Percentiles rank a stretch among this genome's conserved stretches.
Evolutionary conservation across 2,113 vertebrate species (phyloP).

Genomic region (Caranx melampygus): DNA sequence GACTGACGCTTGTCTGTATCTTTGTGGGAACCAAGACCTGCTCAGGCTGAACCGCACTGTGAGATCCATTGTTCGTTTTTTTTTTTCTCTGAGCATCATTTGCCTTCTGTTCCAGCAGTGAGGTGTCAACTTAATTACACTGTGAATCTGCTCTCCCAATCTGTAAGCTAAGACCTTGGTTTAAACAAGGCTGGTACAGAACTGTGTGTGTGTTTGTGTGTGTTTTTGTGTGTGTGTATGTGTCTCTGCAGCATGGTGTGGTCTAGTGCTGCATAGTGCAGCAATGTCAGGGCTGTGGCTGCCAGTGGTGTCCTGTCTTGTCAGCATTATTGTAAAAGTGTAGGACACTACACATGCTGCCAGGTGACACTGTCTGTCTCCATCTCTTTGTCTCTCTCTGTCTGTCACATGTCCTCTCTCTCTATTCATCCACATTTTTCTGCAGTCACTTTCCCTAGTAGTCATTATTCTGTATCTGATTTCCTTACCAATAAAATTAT

Average conservation of each 20-base stretch:
- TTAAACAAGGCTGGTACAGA: neutral
- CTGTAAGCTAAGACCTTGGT: constrained; percentile 14
- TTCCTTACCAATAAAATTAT: neutral
- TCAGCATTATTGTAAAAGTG: constrained; percentile 52
- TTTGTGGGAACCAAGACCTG: constrained; percentile 13
- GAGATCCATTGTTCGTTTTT: neutral
- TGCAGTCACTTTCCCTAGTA: neutral
- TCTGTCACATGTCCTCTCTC: constrained; percentile 5
- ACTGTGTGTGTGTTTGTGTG: constrained; percentile 14
- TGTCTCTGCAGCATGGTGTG: constrained; percentile 29
- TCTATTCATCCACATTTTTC: neutral
- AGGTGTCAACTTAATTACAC: neutral
- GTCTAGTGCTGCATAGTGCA: constrained; percentile 44
- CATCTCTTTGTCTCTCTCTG: constrained; percentile 8
- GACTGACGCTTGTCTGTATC: neutral
- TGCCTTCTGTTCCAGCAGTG: neutral
- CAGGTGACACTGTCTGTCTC: constrained; percentile 46
- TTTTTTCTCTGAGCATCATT: neutral
- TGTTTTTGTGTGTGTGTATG: constrained; percentile 23
- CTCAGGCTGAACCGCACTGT: neutral
- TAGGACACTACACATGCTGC: constrained; percentile 29
- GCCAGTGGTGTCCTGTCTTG: constrained; percentile 40
- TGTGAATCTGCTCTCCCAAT: neutral
- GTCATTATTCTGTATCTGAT: neutral
- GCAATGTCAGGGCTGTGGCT: constrained; percentile 11